Evolutionary conservation across 2,113 vertebrate species (phyloP).

Genomic region (Cercocebus atys): DNA sequence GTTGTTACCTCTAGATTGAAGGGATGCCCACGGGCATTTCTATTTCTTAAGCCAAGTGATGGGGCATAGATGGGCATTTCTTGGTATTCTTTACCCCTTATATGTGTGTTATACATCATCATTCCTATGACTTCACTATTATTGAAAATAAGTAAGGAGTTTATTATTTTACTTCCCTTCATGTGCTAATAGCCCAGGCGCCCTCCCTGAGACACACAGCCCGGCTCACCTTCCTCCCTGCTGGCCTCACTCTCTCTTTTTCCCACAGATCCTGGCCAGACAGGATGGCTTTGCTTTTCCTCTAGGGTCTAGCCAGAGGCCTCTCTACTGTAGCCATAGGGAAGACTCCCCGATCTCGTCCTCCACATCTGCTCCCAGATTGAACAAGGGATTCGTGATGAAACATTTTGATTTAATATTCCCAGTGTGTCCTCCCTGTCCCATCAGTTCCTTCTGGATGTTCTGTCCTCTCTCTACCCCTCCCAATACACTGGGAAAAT

Average conservation of each 20-base stretch:
- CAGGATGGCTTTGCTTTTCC: not conserved
- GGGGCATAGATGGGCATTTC: not conserved
- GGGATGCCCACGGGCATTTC: not conserved
- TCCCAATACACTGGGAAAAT: fast-evolving
- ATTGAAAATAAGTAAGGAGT: not conserved
- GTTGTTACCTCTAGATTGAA: not conserved
- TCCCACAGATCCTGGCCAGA: not conserved
- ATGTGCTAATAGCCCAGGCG: too few relatives aligned
- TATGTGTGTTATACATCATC: fast-evolving
- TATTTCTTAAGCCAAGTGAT: too few relatives aligned
- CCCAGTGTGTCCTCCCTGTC: not conserved
- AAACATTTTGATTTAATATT: not conserved
- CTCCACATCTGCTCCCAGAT: not conserved
- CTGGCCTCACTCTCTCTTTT: not conserved
- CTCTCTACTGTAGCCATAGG: not conserved
- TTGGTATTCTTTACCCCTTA: not conserved
- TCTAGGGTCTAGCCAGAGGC: not conserved
- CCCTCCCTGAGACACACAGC: too few relatives aligned
- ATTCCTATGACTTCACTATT: not conserved
- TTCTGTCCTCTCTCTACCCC: not conserved
- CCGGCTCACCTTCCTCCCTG: fast-evolving
- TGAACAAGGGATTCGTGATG: not conserved
- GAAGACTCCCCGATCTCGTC: not conserved
- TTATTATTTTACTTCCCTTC: too few relatives aligned
- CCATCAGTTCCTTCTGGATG: not conserved